Evolutionary conservation across 2,888 invertebrate genomes (phyloP).

Genomic region (Calameuta filiformis): DNA sequence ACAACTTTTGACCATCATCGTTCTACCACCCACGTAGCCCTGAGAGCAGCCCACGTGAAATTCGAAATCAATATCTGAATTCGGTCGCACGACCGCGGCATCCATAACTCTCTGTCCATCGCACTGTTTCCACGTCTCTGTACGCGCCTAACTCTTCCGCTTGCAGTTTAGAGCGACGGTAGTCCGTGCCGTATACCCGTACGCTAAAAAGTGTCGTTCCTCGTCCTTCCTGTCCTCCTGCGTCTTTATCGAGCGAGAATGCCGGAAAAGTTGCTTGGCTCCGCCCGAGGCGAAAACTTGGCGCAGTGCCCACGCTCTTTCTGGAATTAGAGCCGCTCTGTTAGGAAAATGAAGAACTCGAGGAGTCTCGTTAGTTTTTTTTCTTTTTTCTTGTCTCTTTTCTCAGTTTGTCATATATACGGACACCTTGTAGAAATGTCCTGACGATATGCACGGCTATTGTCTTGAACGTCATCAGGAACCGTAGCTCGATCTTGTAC

Average conservation of each 20-base stretch:
- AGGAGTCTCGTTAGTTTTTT: neutral
- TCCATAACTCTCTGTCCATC: neutral
- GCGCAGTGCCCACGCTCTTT: neutral
- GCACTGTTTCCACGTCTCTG: neutral
- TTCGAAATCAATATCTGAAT: neutral
- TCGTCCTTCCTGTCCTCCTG: neutral
- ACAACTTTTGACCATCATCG: neutral
- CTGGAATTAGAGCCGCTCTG: neutral
- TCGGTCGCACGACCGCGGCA: neutral
- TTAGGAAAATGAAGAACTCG: neutral
- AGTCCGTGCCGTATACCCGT: neutral
- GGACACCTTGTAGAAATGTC: neutral
- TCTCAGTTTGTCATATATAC: neutral
- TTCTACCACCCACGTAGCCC: neutral
- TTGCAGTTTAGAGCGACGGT: neutral
- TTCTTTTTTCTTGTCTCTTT: neutral
- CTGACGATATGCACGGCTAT: neutral
- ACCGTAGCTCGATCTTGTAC: neutral
- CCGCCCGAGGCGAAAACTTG: neutral
- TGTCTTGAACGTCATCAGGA: neutral
- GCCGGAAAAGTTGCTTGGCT: neutral
- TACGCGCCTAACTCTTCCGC: neutral
- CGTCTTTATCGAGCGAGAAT: neutral
- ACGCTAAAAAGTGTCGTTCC: neutral
- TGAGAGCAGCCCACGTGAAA: neutral